Base-by-base conservation (phyloP, 1,140 invertebrate genomes). In the Alviniconcha marisindica region DNA sequence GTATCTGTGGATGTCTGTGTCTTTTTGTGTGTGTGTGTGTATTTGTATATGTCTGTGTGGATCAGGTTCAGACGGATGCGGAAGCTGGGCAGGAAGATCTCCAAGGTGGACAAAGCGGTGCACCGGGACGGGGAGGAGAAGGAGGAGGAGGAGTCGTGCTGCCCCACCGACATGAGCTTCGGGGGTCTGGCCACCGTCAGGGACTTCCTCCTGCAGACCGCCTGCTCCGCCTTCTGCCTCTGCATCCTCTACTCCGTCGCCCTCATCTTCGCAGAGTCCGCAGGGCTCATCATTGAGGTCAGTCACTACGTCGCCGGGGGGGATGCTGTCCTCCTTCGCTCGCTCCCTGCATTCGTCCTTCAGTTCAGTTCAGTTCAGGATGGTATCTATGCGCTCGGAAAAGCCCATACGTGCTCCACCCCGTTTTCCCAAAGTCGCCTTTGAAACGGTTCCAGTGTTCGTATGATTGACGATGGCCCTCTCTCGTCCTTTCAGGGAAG, bases 231-330 rank as follows among this genome's bases (percentile, higher is more conserved):
- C 3, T 89, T 92, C 77, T 91, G 89, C 83, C 66, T 92, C 21
- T 84, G 89, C 5, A 88, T 90, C 66, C 85, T 93, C 2, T 91
- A 90, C 80, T 85, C 91, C 1, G 56, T 91, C 4, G 85, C 91
- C 1, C 69, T 92, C n/a, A 74, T 93, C 36, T 82, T 91, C 51
- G 87, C 89, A 1, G 92, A 92, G 80, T 90, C 90, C 33, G 79
- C 89, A 21, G 91, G 90, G 24, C 86, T 90, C 4, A 74, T 92
- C 18, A 89, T 93, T 12, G 91, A 93, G 83, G 87, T 85, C 14
- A 73, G 84, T 73, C 18, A n/a, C n/a, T n/a, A n/a, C n/a, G n/a
- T n/a, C n/a, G n/a, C n/a, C n/a, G n/a, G n/a, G n/a, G n/a, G n/a
- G n/a, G n/a, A n/a, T n/a, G n/a, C n/a, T n/a, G n/a, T n/a, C n/a